These are phyloP conservation scores for Dichetophora obliterata DNA, from an alignment of 2,888 invertebrate species.

Conservation along the genomic window DNA sequence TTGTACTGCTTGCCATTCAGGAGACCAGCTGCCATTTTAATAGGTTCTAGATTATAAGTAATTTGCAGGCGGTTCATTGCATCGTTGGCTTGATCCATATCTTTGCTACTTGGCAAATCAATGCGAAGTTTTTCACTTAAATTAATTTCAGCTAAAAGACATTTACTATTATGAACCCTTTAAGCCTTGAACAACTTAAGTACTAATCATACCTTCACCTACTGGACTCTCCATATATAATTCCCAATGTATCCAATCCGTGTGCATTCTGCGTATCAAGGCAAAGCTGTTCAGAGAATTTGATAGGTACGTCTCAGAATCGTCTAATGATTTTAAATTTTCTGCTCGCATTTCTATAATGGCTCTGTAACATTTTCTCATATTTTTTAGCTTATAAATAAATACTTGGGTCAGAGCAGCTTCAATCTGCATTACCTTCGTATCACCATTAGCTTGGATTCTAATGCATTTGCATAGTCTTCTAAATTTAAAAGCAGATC, in stretches of 20 bases:
- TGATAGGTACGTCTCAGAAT: slow-evolving; percentile 44
- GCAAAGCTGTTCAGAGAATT: slow-evolving; percentile 47
- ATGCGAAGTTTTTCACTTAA: no score
- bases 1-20: no score
- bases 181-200: not conserved
- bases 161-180: no score
- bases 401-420: no score
- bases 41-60: no score
- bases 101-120: no score
- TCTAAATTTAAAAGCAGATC: slow-evolving; percentile 44
- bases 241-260: slow-evolving; percentile 48
- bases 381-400: not conserved
- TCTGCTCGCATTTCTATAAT: slow-evolving; percentile 42
- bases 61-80: no score
- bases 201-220: slow-evolving; percentile 9
- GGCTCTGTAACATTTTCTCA: slow-evolving; percentile 34
- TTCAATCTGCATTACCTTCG: slow-evolving; percentile 42
- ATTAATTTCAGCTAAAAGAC: no score
- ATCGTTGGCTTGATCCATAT: no score
- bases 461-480: slow-evolving; percentile 43
- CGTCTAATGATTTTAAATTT: slow-evolving; percentile 15
- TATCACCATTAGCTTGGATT: slow-evolving; percentile 44
- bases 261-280: slow-evolving; percentile 45
- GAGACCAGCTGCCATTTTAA: no score
- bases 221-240: slow-evolving; percentile 39